Evolutionary conservation across 2,888 invertebrate genomes (phyloP).

Genomic region (Hetaerina titia): DNA sequence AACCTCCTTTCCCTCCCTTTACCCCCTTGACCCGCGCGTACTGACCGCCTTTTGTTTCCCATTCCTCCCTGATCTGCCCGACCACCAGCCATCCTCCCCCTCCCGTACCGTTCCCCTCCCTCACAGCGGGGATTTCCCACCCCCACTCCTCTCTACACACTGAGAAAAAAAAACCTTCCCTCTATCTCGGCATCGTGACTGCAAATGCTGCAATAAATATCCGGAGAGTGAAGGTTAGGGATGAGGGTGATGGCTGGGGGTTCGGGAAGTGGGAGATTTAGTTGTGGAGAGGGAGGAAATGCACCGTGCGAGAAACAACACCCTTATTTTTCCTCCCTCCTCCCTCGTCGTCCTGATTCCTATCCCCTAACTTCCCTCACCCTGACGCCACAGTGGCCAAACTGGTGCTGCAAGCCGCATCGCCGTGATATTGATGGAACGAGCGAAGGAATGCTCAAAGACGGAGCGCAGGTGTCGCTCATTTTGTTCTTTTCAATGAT

Average conservation of each 20-base stretch:
- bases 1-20: background rate
- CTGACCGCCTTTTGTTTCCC: background rate
- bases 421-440: background rate
- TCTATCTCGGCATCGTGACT: slow-evolving; percentile 47
- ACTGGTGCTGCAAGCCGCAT: background rate
- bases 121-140: background rate
- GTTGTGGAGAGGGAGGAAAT: background rate
- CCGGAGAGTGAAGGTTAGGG: background rate
- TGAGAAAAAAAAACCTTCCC: background rate
- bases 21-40: background rate
- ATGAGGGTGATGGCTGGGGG: background rate
- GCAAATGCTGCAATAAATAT: slow-evolving; percentile 59
- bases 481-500: too few relatives aligned
- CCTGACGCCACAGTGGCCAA: background rate
- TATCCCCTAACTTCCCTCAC: background rate
- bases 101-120: background rate
- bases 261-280: background rate
- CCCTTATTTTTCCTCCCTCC: background rate
- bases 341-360: background rate
- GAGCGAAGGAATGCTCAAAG: background rate
- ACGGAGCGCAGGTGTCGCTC: background rate
- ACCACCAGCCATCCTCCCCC: background rate
- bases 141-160: background rate
- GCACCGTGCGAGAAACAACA: slow-evolving; percentile 17
- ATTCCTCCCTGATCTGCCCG: background rate